Conservation (phyloP, 2,797 vertebrate species). For the Pangasius macronema region DNA sequence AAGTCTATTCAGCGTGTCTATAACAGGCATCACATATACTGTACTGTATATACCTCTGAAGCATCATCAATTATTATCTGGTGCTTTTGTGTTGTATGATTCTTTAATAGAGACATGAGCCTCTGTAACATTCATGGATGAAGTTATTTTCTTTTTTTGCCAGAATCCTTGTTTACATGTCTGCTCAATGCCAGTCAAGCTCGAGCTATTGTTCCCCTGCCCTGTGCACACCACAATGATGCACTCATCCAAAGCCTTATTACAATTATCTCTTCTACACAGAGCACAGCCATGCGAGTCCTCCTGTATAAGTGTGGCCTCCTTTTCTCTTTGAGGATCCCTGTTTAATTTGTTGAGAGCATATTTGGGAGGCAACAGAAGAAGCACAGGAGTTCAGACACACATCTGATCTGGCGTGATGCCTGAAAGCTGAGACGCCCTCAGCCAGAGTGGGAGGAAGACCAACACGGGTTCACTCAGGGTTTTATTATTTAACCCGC, state of each 20-base stretch:
- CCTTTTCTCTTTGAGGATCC: conserved; percentile 40
- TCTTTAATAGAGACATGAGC: conserved; percentile 49
- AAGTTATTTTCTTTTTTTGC: conserved; percentile 37
- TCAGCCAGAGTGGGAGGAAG: conserved; percentile 25
- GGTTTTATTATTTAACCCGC: conserved; percentile 47
- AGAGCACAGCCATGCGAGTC: conserved; percentile 59
- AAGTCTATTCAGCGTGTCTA: not conserved
- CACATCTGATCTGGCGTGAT: conserved; percentile 55
- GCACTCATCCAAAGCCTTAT: conserved; percentile 56
- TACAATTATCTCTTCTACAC: conserved; percentile 61
- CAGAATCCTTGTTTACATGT: conserved; percentile 53
- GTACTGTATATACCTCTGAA: conserved; percentile 6
- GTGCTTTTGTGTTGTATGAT: not conserved
- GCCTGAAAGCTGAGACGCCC: conserved; percentile 47
- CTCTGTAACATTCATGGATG: conserved; percentile 27
- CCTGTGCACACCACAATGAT: conserved; percentile 29
- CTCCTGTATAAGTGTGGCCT: conserved; percentile 49
- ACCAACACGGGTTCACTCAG: conserved; percentile 19
- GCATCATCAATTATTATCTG: conserved; percentile 32
- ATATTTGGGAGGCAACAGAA: conserved; percentile 51
- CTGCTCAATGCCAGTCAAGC: conserved; percentile 43
- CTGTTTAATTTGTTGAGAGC: conserved; percentile 51
- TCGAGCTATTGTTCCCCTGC: conserved; percentile 53
- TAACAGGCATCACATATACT: not conserved
- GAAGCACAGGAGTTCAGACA: conserved; percentile 35